These are phyloP conservation scores for Leucosticte australis DNA, from an alignment of 2,113 vertebrate genomes.

Conservation along the genomic window DNA sequence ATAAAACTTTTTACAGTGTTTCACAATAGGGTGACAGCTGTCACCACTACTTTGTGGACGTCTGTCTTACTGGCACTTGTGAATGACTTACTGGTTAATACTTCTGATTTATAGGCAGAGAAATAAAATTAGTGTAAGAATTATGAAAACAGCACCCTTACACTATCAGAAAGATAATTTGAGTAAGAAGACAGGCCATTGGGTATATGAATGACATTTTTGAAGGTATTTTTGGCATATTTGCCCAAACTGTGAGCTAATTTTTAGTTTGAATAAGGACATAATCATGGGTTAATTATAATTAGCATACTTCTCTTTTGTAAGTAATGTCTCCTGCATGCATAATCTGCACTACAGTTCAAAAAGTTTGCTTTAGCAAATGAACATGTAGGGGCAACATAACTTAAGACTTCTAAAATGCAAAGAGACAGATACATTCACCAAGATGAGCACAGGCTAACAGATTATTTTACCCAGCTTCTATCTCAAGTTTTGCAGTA, in stretches of 20 bases:
- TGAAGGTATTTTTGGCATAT: constrained; percentile 29
- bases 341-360: background rate
- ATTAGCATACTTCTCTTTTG: constrained; percentile 30
- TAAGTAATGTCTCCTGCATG: constrained; percentile 37
- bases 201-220: constrained; percentile 1
- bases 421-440: background rate
- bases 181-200: background rate
- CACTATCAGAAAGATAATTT: background rate
- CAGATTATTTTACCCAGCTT: background rate
- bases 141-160: constrained; percentile 16
- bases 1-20: constrained; percentile 60
- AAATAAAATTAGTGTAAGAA: constrained; percentile 42
- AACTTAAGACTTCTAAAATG: background rate
- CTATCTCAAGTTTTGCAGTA: background rate
- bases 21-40: constrained; percentile 59
- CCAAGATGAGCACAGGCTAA: background rate
- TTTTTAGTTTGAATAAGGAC: constrained; percentile 41
- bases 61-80: background rate
- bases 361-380: constrained; percentile 30
- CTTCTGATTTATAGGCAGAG: constrained; percentile 11
- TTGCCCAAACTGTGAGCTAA: constrained; percentile 12
- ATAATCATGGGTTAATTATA: constrained; percentile 53
- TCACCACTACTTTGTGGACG: constrained; percentile 16
- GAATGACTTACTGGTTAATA: constrained; percentile 25
- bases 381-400: background rate